Evolutionary conservation across 2,113 vertebrate genomes (phyloP).

Genomic region (Cairina moschata): DNA sequence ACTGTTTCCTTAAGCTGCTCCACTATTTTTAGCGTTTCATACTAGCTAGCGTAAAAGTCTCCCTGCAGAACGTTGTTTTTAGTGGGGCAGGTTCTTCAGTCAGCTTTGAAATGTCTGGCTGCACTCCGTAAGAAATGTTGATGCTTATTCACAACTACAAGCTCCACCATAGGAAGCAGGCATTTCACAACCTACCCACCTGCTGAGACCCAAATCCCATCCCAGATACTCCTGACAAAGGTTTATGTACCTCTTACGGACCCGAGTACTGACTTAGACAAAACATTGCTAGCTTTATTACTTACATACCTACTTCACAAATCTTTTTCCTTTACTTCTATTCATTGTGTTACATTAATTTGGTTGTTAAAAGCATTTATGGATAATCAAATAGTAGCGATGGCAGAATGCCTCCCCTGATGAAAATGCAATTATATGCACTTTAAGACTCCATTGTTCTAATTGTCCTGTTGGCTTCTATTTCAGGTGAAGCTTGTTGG

Average conservation of each 20-base stretch:
- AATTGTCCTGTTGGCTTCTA: neutral
- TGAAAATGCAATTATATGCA: neutral
- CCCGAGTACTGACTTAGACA: neutral
- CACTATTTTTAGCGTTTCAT: neutral
- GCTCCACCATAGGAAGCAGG: accelerated
- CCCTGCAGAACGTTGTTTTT: neutral
- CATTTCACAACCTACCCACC: neutral
- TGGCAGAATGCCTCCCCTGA: neutral
- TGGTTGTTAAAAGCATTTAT: neutral
- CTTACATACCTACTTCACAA: neutral
- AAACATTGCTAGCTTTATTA: neutral
- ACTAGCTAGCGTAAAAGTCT: neutral
- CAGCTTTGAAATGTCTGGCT: neutral
- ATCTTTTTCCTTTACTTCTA: neutral
- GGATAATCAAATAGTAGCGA: neutral
- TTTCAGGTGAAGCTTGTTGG: slow-evolving; percentile 87
- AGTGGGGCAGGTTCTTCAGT: neutral
- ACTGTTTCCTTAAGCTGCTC: neutral
- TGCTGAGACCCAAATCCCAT: neutral
- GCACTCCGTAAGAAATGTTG: neutral
- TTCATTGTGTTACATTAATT: neutral
- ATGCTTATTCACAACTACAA: neutral
- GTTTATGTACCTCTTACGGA: neutral
- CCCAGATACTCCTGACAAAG: neutral
- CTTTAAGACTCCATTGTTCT: neutral